These are phyloP conservation scores for Corythornis cristatus DNA, from an alignment of 2,113 vertebrate species.

Conservation along the genomic window DNA sequence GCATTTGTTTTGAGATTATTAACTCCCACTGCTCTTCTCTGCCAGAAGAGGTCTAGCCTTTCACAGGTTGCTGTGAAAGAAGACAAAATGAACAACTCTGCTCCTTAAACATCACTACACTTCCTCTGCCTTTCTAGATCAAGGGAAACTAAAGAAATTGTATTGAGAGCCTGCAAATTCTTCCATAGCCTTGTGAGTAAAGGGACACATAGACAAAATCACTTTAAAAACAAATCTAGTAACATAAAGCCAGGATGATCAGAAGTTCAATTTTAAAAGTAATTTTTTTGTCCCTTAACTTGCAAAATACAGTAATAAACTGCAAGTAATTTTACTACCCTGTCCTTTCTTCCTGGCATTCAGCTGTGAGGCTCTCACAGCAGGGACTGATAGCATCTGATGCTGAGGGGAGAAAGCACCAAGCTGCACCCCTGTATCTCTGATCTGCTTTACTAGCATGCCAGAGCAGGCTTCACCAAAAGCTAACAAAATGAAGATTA, in stretches of 20 bases:
- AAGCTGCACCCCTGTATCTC: neutral
- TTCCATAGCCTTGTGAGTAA: neutral
- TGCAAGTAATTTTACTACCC: neutral
- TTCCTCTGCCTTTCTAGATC: neutral
- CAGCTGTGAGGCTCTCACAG: neutral
- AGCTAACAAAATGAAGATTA: neutral
- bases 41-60: neutral
- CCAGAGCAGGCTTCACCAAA: neutral
- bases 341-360: neutral
- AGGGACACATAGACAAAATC: neutral
- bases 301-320: neutral
- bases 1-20: neutral
- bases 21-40: neutral
- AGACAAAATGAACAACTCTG: neutral
- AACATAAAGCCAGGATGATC: neutral
- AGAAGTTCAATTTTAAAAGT: neutral
- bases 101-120: neutral
- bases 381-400: neutral
- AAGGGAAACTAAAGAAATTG: neutral
- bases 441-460: fast-evolving
- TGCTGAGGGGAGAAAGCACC: neutral
- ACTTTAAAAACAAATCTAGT: neutral
- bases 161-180: neutral
- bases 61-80: neutral
- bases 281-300: neutral